Percentiles rank a stretch among this genome's conserved stretches.
Conservation (phyloP, 2,797 vertebrate genomes). For the Eptatretus atami region DNA sequence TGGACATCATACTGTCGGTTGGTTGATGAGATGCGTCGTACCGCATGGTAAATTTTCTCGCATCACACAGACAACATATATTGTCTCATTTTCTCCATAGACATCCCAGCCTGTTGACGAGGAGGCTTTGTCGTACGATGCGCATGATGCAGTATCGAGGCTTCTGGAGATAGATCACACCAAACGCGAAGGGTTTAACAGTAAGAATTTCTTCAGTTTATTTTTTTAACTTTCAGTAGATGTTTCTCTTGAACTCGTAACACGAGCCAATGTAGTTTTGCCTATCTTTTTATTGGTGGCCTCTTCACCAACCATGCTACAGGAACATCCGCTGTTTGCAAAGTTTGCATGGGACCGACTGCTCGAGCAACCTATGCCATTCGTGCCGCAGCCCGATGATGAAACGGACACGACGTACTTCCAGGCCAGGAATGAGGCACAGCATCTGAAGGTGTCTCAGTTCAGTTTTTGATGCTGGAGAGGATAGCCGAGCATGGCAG, state of each 20-base stretch:
- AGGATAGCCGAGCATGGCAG: too few relatives aligned
- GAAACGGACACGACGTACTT: constrained; percentile 92
- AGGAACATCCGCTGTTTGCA: constrained; percentile 30
- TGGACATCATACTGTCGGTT: too few relatives aligned
- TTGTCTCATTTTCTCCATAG: constrained; percentile 15
- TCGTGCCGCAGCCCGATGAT: constrained; percentile 59
- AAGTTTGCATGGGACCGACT: constrained; percentile 59
- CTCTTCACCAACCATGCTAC: constrained; percentile 24
- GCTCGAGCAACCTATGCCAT: constrained; percentile 52
- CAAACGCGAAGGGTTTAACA: constrained; percentile 51
- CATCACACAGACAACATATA: too few relatives aligned
- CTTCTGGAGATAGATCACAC: constrained; percentile 42
- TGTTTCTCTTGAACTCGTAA: neutral
- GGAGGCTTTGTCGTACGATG: constrained; percentile 36
- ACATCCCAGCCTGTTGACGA: constrained; percentile 71
- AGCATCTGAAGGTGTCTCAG: constrained; percentile 51
- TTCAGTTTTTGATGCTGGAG: constrained; percentile 31
- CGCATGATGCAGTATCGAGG: constrained; percentile 45
- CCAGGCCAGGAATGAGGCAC: constrained; percentile 64
- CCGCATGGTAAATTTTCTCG: too few relatives aligned
- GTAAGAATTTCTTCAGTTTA: constrained; percentile 14
- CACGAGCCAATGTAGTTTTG: neutral
- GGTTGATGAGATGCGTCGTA: too few relatives aligned
- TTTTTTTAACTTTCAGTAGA: neutral
- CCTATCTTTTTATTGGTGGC: neutral